Percentiles rank a stretch among this genome's conserved stretches.
phyloP scores from a whole-genome alignment of 2,113 vertebrate genomes.

The Chrysochloris asiatica region DNA sequence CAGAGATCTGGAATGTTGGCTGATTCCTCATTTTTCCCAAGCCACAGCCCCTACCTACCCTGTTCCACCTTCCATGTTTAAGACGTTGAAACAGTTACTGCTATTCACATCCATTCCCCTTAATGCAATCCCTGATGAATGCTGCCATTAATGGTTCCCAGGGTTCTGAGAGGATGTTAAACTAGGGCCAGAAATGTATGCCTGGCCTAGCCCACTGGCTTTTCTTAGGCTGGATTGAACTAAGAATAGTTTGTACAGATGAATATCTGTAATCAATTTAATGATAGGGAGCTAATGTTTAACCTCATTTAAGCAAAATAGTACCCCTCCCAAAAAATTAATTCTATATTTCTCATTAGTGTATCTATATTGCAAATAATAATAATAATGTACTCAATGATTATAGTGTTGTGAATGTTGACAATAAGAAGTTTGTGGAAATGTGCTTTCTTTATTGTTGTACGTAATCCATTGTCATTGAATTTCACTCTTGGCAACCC shows the following conservation, averaged over 20 bases:
- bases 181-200: not conserved
- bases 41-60: not conserved
- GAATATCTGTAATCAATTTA: not conserved
- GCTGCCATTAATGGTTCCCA: not conserved
- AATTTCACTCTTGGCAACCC: too few species aligned
- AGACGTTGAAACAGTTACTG: not conserved
- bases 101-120: not conserved
- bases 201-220: not conserved
- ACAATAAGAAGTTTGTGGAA: not conserved
- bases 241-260: slow-evolving; percentile 2
- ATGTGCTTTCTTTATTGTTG: not conserved
- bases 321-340: not conserved
- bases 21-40: not conserved
- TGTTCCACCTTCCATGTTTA: not conserved
- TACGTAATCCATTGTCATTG: not conserved
- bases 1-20: not conserved
- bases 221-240: not conserved
- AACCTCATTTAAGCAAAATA: not conserved
- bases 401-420: not conserved
- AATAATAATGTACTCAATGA: not conserved
- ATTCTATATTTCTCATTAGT: not conserved
- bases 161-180: not conserved
- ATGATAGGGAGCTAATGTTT: not conserved
- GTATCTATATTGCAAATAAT: not conserved
- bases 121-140: not conserved